Evolutionary conservation across 2,113 vertebrate genomes (phyloP).

Genomic region (Copsychus sechellarum): DNA sequence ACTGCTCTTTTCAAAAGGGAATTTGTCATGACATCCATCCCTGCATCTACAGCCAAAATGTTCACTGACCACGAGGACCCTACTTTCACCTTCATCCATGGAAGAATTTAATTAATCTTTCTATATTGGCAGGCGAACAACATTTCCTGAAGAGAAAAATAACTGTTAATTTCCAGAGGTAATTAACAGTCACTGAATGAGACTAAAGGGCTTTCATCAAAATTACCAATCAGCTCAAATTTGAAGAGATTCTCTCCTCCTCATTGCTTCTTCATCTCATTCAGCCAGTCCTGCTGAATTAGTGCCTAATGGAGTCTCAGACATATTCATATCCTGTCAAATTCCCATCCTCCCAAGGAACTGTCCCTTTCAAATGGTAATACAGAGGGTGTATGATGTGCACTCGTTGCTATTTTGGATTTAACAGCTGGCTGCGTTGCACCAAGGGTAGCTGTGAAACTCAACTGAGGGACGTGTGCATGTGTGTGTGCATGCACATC

Average conservation of each 20-base stretch:
- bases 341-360: slow-evolving; percentile 59
- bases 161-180: slow-evolving; percentile 63
- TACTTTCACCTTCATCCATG: slow-evolving; percentile 20
- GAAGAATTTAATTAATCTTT: slow-evolving; percentile 53
- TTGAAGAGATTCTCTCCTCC: slow-evolving; percentile 65
- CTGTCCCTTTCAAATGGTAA: slow-evolving; percentile 68
- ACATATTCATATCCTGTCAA: slow-evolving; percentile 70
- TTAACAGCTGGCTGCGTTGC: slow-evolving; percentile 52
- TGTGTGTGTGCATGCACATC: not conserved
- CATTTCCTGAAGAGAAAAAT: slow-evolving; percentile 63
- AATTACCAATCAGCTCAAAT: slow-evolving; percentile 65
- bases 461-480: not conserved
- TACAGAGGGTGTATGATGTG: slow-evolving; percentile 54
- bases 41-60: not conserved
- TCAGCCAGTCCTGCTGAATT: slow-evolving; percentile 60
- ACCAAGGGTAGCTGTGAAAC: slow-evolving; percentile 27
- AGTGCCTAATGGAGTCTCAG: slow-evolving; percentile 65
- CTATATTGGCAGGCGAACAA: slow-evolving; percentile 32
- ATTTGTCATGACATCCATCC: not conserved
- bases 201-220: slow-evolving; percentile 62
- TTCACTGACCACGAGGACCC: not conserved
- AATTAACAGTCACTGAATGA: slow-evolving; percentile 61
- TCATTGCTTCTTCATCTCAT: slow-evolving; percentile 64
- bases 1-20: not conserved
- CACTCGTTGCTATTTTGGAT: slow-evolving; percentile 36